A percentile compares a stretch with the other conserved stretches of the same genome.
phyloP scores from a whole-genome alignment of 2,888 invertebrate genomes.

The Drosophila histrio region DNA sequence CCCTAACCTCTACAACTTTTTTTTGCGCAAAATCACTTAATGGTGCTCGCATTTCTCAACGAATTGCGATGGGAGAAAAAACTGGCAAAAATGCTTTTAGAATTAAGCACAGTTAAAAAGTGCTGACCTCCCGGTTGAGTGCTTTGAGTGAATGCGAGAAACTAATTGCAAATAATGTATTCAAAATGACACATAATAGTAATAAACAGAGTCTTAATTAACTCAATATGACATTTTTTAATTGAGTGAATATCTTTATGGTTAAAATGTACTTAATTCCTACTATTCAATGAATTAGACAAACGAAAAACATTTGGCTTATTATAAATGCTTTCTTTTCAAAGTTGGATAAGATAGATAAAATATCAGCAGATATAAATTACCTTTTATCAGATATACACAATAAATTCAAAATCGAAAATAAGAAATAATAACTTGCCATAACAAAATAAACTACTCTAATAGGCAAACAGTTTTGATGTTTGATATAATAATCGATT shows the following conservation, averaged over 20 bases:
- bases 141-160: constrained; percentile 15
- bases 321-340: background rate
- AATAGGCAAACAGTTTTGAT: too few relatives aligned
- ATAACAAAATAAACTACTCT: too few relatives aligned
- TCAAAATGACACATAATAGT: constrained; percentile 26
- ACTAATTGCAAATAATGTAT: constrained; percentile 50
- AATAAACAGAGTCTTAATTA: background rate
- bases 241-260: background rate
- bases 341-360: too few relatives aligned
- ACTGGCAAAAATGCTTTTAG: constrained; percentile 35
- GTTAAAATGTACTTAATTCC: background rate
- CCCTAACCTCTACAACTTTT: constrained; percentile 3
- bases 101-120: constrained; percentile 46
- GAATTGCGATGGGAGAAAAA: constrained; percentile 1
- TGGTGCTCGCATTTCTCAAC: constrained; percentile 39
- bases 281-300: background rate
- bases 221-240: background rate
- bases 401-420: too few relatives aligned
- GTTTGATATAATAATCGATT: too few relatives aligned
- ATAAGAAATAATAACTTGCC: too few relatives aligned
- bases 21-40: constrained; percentile 65
- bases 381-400: too few relatives aligned
- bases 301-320: background rate
- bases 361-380: too few relatives aligned
- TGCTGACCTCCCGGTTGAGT: constrained; percentile 50